Evolutionary conservation across 2,888 invertebrate genomes (phyloP), one percentile per base, ranked within the genome.

Genomic region (Lasius fuliginosus): DNA sequence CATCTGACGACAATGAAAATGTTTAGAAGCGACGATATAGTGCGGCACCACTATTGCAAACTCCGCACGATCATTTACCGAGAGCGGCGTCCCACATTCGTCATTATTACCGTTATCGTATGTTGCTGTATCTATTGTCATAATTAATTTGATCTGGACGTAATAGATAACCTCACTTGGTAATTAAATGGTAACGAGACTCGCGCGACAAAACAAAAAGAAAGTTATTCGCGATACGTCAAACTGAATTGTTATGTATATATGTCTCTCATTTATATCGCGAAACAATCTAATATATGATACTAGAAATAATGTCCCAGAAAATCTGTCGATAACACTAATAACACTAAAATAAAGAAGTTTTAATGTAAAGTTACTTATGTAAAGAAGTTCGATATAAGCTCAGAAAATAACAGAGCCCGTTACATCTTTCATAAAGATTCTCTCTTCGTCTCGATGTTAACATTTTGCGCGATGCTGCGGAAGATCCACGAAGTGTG

Each of bases 21-120:
- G 60, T 81, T 81, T 81, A 71, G 33, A 33, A 71, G 15, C 36
- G 46, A 33, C 33, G n/a, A 4, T 62, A 49, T 71, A 60, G 18
- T 18, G 36, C 46, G 12, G 33, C 73, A 33, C 18, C 60, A 27
- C 46, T 69, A 69, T 23, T 46, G 33, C 42, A 1, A 69, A 69
- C 58, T 69, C 56, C 30, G 30, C 27, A 49, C 49, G 56, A 71
- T 79, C 71, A 79, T 71, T 79, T 79, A 71, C 79, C 73, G 71
- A 69, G 79, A 60, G 46, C 60, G 79, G 42, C 30, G 60, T 40
- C 49, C 79, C 46, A 73, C 49, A 81, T 81, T 81, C 73, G 46
- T 81, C 79, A 73, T 73, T 81, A 81, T 81, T 81, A 81, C 73
- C 36, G 60, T 73, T 81, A 81, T 81, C 79, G 36, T n/a, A 36